These are phyloP conservation scores for Sphecodes monilicornis DNA, from an alignment of 2,888 invertebrate genomes.

Conservation along the genomic window DNA sequence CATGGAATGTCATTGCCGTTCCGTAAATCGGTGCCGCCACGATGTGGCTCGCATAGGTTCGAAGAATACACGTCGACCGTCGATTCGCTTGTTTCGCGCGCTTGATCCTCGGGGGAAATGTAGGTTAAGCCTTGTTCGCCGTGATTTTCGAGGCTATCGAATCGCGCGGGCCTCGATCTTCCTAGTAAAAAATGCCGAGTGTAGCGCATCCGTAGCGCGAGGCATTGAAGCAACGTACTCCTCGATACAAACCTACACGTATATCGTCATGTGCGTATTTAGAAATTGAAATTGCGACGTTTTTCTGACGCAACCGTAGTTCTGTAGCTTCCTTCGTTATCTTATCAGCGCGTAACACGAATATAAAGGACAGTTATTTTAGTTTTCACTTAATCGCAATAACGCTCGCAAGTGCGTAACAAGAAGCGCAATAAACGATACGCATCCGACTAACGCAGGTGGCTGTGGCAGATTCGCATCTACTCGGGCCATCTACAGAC, in stretches of 20 bases:
- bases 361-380: constrained; percentile 40
- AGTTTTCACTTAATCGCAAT: constrained; percentile 48
- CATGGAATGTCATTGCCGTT: constrained; percentile 78
- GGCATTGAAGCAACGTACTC: not conserved
- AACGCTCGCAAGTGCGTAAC: constrained; percentile 35
- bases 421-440: not conserved
- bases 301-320: constrained; percentile 36
- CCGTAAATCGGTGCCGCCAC: constrained; percentile 57
- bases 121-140: constrained; percentile 48
- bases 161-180: constrained; percentile 40
- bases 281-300: constrained; percentile 26
- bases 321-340: constrained; percentile 46
- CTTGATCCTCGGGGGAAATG: constrained; percentile 24
- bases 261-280: constrained; percentile 25
- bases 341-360: constrained; percentile 59
- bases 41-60: constrained; percentile 43
- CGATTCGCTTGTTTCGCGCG: constrained; percentile 26
- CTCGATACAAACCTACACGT: not conserved
- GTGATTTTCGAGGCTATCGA: constrained; percentile 44
- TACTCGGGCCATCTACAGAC: not conserved
- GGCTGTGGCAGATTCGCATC: not conserved
- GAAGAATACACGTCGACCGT: constrained; percentile 40
- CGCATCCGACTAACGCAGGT: not conserved
- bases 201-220: not conserved
- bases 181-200: constrained; percentile 4